Evolutionary conservation across 2,113 vertebrate species (phyloP).

Genomic region (Apodemus speciosus): DNA sequence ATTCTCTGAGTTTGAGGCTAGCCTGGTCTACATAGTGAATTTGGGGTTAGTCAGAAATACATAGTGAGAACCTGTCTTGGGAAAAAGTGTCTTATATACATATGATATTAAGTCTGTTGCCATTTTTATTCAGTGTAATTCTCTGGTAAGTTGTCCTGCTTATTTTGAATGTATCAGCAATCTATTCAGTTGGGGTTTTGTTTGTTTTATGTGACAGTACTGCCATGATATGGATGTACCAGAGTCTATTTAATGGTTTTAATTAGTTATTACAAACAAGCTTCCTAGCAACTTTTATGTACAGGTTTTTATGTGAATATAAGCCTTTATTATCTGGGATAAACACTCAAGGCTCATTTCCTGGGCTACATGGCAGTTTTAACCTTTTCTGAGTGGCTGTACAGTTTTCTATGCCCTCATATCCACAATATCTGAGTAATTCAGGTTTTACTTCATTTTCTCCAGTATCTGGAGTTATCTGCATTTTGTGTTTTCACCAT

Average conservation of each 20-base stretch:
- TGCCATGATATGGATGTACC: not conserved
- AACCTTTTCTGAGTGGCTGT: not conserved
- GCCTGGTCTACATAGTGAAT: not conserved
- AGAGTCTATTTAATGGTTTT: not conserved
- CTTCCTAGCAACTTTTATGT: not conserved
- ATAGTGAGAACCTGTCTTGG: not conserved
- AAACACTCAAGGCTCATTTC: not conserved
- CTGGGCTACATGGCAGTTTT: not conserved
- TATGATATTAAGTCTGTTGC: not conserved
- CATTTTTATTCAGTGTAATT: not conserved
- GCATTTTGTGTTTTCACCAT: not conserved
- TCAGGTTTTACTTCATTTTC: not conserved
- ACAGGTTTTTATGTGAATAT: constrained; percentile 15
- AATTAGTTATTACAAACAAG: constrained; percentile 28
- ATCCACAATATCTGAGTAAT: not conserved
- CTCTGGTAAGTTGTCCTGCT: not conserved
- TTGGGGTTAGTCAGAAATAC: not conserved
- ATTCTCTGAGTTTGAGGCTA: not conserved
- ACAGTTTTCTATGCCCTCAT: not conserved
- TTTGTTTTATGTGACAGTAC: not conserved
- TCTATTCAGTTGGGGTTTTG: not conserved
- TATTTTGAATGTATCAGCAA: not conserved
- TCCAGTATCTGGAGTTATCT: not conserved
- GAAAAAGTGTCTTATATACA: not conserved
- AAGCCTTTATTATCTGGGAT: not conserved